phyloP scores from a whole-genome alignment of 2,888 invertebrate species.

The Xestia ashworthii region DNA sequence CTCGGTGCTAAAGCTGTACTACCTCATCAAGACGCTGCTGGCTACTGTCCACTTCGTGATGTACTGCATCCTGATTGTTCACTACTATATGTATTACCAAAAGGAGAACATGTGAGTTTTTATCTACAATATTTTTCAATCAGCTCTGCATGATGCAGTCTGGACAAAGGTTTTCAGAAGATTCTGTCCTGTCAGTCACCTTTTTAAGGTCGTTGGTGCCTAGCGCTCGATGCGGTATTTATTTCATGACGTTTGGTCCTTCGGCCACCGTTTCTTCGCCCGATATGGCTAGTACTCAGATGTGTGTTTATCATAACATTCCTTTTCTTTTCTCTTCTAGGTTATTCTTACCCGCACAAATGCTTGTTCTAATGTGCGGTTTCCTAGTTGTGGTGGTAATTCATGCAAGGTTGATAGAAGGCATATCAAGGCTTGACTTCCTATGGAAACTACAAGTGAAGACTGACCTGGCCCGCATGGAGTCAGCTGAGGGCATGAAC shows the following conservation, averaged over 20 bases:
- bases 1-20: slow-evolving; percentile 97
- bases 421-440: slow-evolving; percentile 98
- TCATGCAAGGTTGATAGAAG: slow-evolving; percentile 97
- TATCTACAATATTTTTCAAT: background rate
- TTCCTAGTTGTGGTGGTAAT: slow-evolving; percentile 97
- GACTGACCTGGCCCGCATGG: slow-evolving; percentile 97
- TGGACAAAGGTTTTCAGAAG: background rate
- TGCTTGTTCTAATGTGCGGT: slow-evolving; percentile 94
- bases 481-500: slow-evolving; percentile 97
- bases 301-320: background rate
- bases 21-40: slow-evolving; percentile 95
- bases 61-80: slow-evolving; percentile 93
- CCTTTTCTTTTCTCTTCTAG: slow-evolving; percentile 72
- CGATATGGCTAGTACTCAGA: background rate
- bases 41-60: slow-evolving; percentile 94
- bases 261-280: background rate
- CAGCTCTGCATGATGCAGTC: background rate
- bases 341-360: slow-evolving; percentile 92
- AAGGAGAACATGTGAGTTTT: slow-evolving; percentile 77
- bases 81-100: slow-evolving; percentile 89
- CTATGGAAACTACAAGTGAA: slow-evolving; percentile 99
- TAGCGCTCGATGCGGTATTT: background rate
- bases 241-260: background rate
- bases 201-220: background rate
- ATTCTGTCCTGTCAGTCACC: background rate